phyloP scores from a whole-genome alignment of 2,113 vertebrate species.

The Hemibagrus wyckioides region DNA sequence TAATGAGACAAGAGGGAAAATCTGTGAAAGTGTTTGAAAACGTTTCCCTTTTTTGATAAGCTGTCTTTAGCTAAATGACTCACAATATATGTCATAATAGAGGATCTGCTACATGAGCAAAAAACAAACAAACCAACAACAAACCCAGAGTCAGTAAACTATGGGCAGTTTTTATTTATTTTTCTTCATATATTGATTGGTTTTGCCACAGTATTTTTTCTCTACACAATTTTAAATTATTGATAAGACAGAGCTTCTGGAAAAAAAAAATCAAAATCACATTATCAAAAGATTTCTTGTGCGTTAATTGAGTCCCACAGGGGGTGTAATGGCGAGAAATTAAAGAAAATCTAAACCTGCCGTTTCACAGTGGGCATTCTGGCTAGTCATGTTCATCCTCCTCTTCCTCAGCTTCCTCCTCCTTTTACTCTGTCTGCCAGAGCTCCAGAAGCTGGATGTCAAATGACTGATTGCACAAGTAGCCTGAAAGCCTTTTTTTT shows the following conservation, averaged over 20 bases:
- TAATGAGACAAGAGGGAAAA: slow-evolving; percentile 2
- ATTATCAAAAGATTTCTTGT: slow-evolving; percentile 34
- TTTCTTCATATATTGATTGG: not conserved
- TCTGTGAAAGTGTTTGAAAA: not conserved
- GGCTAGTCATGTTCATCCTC: slow-evolving; percentile 25
- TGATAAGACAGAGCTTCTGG: not conserved
- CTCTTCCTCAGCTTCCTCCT: slow-evolving; percentile 39
- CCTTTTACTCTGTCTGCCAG: slow-evolving; percentile 22
- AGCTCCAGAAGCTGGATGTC: slow-evolving; percentile 29
- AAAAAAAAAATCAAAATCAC: not conserved
- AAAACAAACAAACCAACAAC: not conserved
- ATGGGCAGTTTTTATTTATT: not conserved
- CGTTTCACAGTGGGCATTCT: slow-evolving; percentile 37
- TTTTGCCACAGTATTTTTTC: not conserved
- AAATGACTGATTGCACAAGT: slow-evolving; percentile 24
- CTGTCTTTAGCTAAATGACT: not conserved
- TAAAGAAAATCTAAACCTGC: slow-evolving; percentile 36
- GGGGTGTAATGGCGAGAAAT: slow-evolving; percentile 44
- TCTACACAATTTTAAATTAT: not conserved
- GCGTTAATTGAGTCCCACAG: slow-evolving; percentile 33
- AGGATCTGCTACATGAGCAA: not conserved
- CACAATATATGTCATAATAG: not conserved
- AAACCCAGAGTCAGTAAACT: not conserved
- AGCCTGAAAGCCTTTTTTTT: slow-evolving; percentile 12
- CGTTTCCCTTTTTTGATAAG: not conserved